phyloP scores from a whole-genome alignment of 2,888 invertebrate species.

The Amorpha juglandis region DNA sequence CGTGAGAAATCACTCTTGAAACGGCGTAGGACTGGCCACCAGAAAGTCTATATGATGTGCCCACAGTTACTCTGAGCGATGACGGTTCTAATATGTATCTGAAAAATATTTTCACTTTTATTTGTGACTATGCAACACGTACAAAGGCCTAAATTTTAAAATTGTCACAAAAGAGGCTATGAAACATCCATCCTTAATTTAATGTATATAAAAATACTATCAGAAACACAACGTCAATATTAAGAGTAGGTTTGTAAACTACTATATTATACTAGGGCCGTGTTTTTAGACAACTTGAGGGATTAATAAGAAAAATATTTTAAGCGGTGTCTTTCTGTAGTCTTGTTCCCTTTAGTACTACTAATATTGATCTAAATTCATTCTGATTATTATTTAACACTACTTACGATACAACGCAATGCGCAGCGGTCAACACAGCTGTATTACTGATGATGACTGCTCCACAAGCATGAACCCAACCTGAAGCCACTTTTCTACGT shows the following conservation, averaged over 20 bases:
- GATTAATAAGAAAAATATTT: too few relatives aligned
- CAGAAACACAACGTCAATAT: too few relatives aligned
- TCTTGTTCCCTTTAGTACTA: too few relatives aligned
- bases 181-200: too few relatives aligned
- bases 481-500: slow-evolving; percentile 47
- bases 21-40: slow-evolving; percentile 65
- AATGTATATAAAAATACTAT: too few relatives aligned
- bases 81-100: slow-evolving; percentile 56
- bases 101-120: background rate
- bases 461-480: slow-evolving; percentile 72
- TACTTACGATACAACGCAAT: slow-evolving; percentile 66
- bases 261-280: too few relatives aligned
- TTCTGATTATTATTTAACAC: background rate
- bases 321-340: too few relatives aligned
- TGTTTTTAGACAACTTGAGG: too few relatives aligned
- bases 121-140: too few relatives aligned
- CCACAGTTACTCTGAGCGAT: slow-evolving; percentile 58
- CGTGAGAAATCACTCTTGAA: slow-evolving; percentile 55
- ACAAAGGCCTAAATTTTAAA: too few relatives aligned
- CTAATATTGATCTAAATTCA: background rate
- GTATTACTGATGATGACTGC: slow-evolving; percentile 60
- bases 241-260: too few relatives aligned
- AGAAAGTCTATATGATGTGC: slow-evolving; percentile 56
- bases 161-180: too few relatives aligned
- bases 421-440: slow-evolving; percentile 71